phyloP scores from a whole-genome alignment of 2,888 invertebrate species.

The Scrobipalpa atriplicella region DNA sequence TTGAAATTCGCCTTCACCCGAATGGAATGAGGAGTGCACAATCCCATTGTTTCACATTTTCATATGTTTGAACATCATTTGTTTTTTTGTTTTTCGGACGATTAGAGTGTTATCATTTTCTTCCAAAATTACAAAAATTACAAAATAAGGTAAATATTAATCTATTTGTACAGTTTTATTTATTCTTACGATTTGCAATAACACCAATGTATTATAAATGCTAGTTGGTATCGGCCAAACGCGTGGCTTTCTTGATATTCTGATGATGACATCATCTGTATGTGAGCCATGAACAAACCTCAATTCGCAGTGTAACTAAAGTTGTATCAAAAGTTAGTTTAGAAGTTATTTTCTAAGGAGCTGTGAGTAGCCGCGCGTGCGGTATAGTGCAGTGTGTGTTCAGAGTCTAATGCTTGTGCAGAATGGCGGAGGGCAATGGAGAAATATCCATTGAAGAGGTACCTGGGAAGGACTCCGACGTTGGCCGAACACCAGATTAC shows the following conservation, averaged over 20 bases:
- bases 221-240: slow-evolving; percentile 56
- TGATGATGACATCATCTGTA: slow-evolving; percentile 75
- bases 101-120: slow-evolving; percentile 79
- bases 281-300: slow-evolving; percentile 56
- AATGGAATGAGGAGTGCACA: slow-evolving; percentile 82
- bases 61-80: slow-evolving; percentile 82
- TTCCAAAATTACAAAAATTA: slow-evolving; percentile 83
- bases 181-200: slow-evolving; percentile 35
- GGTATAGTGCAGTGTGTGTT: slow-evolving; percentile 70
- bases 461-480: slow-evolving; percentile 86
- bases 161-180: slow-evolving; percentile 38
- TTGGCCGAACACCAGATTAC: slow-evolving; percentile 94
- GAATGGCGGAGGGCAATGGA: slow-evolving; percentile 94
- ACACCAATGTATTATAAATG: slow-evolving; percentile 40
- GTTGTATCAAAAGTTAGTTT: slow-evolving; percentile 44
- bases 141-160: slow-evolving; percentile 80
- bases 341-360: slow-evolving; percentile 39
- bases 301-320: slow-evolving; percentile 47
- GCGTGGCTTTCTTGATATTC: slow-evolving; percentile 74
- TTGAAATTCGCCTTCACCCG: slow-evolving; percentile 77
- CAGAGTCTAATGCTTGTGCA: slow-evolving; percentile 77
- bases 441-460: slow-evolving; percentile 90
- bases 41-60: slow-evolving; percentile 81
- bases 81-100: slow-evolving; percentile 83
- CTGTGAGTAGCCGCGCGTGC: slow-evolving; percentile 35